These are phyloP conservation scores for Phasia obesa DNA, from an alignment of 2,888 invertebrate genomes.

Conservation along the genomic window DNA sequence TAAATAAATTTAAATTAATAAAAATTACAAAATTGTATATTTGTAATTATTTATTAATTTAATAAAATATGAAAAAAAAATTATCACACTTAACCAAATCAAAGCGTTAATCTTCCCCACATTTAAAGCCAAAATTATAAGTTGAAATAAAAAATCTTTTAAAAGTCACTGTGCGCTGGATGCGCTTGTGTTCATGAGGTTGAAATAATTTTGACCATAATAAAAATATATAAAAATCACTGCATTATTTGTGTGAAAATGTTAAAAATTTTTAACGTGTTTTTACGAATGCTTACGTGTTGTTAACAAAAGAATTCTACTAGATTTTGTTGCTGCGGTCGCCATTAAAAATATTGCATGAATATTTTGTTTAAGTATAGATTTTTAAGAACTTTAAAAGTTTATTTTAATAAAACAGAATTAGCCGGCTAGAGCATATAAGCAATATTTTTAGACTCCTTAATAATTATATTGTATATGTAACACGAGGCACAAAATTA, in stretches of 20 bases:
- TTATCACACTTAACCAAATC: too few species aligned
- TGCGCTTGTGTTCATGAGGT: conserved; percentile 25
- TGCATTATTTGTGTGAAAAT: conserved; percentile 69
- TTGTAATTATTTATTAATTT: too few species aligned
- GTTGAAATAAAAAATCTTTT: neutral
- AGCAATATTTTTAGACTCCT: too few species aligned
- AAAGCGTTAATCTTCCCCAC: too few species aligned
- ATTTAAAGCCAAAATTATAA: too few species aligned
- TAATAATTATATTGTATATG: too few species aligned
- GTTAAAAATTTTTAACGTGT: conserved; percentile 60
- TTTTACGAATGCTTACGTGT: conserved; percentile 16
- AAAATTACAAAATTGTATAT: too few species aligned
- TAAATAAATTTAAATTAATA: too few species aligned
- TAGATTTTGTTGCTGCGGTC: conserved; percentile 60
- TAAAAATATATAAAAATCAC: conserved; percentile 67
- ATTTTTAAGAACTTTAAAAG: neutral
- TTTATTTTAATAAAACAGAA: too few species aligned
- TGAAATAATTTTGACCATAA: conserved; percentile 46
- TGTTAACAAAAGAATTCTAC: conserved; percentile 67
- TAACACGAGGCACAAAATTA: too few species aligned
- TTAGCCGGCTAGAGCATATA: too few species aligned
- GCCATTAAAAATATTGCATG: conserved; percentile 55
- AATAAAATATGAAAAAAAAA: too few species aligned
- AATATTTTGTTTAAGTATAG: conserved; percentile 23
- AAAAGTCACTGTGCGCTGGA: neutral